Evolutionary conservation across 1,140 invertebrate species (phyloP), one percentile per base, ranked within the genome.

Genomic region (Akabosia matsudoensis): DNA sequence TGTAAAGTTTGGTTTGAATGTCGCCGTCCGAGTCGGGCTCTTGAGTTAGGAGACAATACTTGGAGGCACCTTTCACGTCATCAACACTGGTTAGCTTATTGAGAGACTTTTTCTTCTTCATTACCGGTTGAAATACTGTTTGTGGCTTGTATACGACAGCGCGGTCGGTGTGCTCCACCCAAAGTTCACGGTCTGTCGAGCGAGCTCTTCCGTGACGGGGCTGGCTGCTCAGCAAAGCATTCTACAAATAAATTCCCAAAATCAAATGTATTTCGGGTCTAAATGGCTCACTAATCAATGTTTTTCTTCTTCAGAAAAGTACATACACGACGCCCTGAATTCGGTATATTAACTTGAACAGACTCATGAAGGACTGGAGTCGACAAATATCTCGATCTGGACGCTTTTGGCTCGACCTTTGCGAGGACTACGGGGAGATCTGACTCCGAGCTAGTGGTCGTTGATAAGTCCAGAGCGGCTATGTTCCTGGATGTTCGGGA

Each of bases 11-110:
- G 0, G 96, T 98, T 85, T 96, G 93, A 1, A 99, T 85, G 84
- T 97, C 94, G 0, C 96, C 97, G 82, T 93, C 91, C 0, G 92
- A 91, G 84, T 97, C 95, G 52, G 92, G 90, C 80, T 95, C 92
- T 85, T 98, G 96, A 0, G 94, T 91, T 30, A 96, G 91, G 0
- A 99, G 86, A 78, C 94, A 92, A 84, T 99, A 99, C 84, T 96
- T 96, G 0, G 90, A 92, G 33, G 91, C 91, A 76, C 90, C 89
- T 0, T 88, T 89, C 30, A 96, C 87, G 83, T 96, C 92, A 75
- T 89, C 90, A 0, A 88, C 86, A 77, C 88, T 85, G 1, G 87
- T 88, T 1, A 98, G 85, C 82, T 93, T 94, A 0, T 90, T 91
- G 0, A 97, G 88, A 0, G 95, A 95, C 83, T 93, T 92, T 76